A percentile compares a stretch with the other conserved stretches of the same genome.
These are phyloP conservation scores for Limanda limanda DNA, from an alignment of 2,113 vertebrate species.

Conservation along the genomic window DNA sequence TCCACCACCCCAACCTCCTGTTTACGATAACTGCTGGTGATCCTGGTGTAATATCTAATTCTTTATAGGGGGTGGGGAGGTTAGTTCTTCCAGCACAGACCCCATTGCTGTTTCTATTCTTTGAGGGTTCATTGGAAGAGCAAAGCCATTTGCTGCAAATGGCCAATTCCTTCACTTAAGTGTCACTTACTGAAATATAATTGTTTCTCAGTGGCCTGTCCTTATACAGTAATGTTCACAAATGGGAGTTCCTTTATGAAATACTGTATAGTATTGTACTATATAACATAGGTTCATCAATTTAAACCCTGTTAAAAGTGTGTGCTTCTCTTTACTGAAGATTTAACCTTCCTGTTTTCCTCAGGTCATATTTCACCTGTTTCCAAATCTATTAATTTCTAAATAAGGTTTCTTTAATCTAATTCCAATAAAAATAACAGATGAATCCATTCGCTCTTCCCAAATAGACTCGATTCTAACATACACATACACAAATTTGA, in stretches of 20 bases:
- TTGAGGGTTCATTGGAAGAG: background rate
- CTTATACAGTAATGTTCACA: background rate
- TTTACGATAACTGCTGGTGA: background rate
- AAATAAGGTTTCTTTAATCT: too few relatives aligned
- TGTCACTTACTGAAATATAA: slow-evolving; percentile 4
- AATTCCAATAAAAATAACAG: too few relatives aligned
- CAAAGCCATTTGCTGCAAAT: background rate
- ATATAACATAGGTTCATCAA: background rate
- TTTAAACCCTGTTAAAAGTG: background rate
- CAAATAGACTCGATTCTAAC: too few relatives aligned
- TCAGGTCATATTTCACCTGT: too few relatives aligned
- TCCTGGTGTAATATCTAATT: background rate
- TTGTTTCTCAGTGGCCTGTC: background rate
- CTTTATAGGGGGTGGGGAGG: background rate
- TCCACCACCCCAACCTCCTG: background rate
- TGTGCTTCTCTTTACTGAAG: slow-evolving; percentile 3
- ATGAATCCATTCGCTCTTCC: too few relatives aligned
- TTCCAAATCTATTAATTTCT: too few relatives aligned
- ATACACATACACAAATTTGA: too few relatives aligned
- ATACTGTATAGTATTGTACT: too few relatives aligned
- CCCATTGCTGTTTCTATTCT: too few relatives aligned
- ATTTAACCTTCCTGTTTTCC: too few relatives aligned
- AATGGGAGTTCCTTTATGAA: background rate
- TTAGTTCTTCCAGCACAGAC: background rate
- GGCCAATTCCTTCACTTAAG: background rate